A percentile compares a stretch with the other conserved stretches of the same genome.
phyloP scores from a whole-genome alignment of 2,113 vertebrate genomes.

The Pituophis catenifer region DNA sequence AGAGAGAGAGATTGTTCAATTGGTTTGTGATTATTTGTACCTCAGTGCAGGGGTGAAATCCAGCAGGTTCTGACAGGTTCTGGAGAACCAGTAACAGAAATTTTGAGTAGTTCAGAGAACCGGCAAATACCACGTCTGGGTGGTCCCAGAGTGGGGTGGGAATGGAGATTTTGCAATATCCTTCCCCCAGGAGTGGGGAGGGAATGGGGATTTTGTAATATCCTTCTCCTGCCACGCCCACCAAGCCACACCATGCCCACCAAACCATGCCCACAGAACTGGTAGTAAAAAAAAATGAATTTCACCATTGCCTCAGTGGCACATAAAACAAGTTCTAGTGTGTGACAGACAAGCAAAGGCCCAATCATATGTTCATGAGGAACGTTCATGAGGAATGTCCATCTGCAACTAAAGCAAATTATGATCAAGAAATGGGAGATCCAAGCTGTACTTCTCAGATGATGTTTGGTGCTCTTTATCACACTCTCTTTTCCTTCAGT shows the following conservation, averaged over 20 bases:
- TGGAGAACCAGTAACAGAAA: no score
- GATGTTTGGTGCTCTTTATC: background rate
- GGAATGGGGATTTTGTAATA: no score
- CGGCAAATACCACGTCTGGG: no score
- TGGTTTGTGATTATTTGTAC: background rate
- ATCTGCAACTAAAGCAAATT: background rate
- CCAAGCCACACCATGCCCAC: no score
- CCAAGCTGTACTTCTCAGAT: background rate
- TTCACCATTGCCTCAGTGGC: background rate
- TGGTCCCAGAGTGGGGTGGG: no score
- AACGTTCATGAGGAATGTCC: background rate
- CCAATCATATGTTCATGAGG: background rate
- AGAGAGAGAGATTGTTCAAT: background rate
- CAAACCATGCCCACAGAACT: no score
- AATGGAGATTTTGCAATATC: no score
- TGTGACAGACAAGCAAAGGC: constrained; percentile 9
- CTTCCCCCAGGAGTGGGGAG: no score
- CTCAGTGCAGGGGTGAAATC: background rate
- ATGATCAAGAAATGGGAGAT: background rate
- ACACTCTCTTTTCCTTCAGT: background rate
- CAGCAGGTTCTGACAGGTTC: no score
- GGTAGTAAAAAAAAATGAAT: no score
- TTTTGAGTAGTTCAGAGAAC: no score
- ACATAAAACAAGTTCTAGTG: constrained; percentile 22
- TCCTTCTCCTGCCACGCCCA: no score